phyloP scores from a whole-genome alignment of 2,113 vertebrate genomes.

The Salvelinus sp. region DNA sequence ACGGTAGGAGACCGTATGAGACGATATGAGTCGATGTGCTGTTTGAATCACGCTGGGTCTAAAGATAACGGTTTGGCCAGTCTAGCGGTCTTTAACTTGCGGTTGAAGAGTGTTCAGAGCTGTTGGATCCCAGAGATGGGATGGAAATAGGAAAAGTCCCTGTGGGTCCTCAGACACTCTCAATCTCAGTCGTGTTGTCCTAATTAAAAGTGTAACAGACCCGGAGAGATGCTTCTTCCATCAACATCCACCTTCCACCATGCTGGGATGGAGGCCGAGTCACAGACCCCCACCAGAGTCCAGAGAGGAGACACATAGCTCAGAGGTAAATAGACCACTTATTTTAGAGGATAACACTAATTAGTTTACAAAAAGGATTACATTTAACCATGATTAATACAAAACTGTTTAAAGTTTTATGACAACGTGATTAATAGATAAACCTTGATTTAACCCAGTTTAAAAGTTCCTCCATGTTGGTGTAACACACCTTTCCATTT shows the following conservation, averaged over 20 bases:
- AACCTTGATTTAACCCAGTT: too few species aligned
- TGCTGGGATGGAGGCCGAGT: not conserved
- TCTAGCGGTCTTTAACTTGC: slow-evolving; percentile 45
- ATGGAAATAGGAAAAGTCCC: slow-evolving; percentile 57
- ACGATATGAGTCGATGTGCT: not conserved
- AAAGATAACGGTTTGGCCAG: slow-evolving; percentile 49
- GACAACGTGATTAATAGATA: too few species aligned
- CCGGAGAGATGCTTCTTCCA: slow-evolving; percentile 39
- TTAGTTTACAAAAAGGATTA: too few species aligned
- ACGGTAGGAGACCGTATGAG: slow-evolving; percentile 16
- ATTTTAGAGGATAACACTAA: too few species aligned
- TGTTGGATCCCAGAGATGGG: slow-evolving; percentile 13
- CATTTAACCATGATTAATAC: too few species aligned
- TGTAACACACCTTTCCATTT: too few species aligned
- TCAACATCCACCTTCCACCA: slow-evolving; percentile 17
- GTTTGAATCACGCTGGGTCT: slow-evolving; percentile 44
- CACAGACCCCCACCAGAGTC: too few species aligned
- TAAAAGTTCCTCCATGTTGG: too few species aligned
- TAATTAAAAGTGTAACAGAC: slow-evolving; percentile 67
- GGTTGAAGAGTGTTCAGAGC: slow-evolving; percentile 40
- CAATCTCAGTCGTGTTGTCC: slow-evolving; percentile 60
- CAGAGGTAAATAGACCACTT: too few species aligned
- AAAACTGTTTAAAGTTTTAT: too few species aligned
- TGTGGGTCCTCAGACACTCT: slow-evolving; percentile 44
- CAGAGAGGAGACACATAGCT: too few species aligned